Evolutionary conservation across 1,140 invertebrate species (phyloP).

Genomic region (Bombus impatiens): DNA sequence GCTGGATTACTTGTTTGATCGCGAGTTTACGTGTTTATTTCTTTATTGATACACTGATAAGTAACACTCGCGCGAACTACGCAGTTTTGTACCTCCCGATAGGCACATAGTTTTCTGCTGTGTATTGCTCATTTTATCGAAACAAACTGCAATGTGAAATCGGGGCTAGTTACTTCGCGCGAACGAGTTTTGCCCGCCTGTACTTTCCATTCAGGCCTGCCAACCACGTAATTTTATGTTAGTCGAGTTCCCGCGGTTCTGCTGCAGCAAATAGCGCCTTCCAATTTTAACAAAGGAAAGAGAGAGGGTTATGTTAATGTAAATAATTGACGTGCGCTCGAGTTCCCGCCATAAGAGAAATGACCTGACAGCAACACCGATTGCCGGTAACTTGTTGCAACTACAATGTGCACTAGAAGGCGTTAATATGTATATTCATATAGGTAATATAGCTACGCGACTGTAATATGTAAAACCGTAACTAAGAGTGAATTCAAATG

Average conservation of each 20-base stretch:
- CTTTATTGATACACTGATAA: neutral
- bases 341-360: constrained; percentile 31
- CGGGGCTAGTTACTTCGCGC: constrained; percentile 44
- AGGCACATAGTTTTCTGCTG: constrained; percentile 8
- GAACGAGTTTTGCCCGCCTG: constrained; percentile 42
- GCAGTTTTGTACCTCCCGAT: neutral
- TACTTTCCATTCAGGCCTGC: constrained; percentile 27
- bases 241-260: neutral
- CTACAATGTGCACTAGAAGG: constrained; percentile 17
- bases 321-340: constrained; percentile 31
- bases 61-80: constrained; percentile 16
- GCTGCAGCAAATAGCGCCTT: neutral
- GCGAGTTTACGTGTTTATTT: neutral
- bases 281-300: neutral
- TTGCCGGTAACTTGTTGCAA: constrained; percentile 42
- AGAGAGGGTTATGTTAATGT: constrained; percentile 30
- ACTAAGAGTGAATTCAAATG: too few species aligned
- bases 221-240: constrained; percentile 15
- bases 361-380: constrained; percentile 29
- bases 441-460: too few species aligned
- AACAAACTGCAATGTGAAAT: constrained; percentile 30
- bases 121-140: constrained; percentile 19
- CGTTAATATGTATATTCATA: constrained; percentile 1
- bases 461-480: too few species aligned
- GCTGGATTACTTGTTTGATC: neutral